A percentile compares a stretch with the other conserved stretches of the same genome.
phyloP scores from a whole-genome alignment of 2,797 vertebrate genomes.

The Oryzias sinensis region DNA sequence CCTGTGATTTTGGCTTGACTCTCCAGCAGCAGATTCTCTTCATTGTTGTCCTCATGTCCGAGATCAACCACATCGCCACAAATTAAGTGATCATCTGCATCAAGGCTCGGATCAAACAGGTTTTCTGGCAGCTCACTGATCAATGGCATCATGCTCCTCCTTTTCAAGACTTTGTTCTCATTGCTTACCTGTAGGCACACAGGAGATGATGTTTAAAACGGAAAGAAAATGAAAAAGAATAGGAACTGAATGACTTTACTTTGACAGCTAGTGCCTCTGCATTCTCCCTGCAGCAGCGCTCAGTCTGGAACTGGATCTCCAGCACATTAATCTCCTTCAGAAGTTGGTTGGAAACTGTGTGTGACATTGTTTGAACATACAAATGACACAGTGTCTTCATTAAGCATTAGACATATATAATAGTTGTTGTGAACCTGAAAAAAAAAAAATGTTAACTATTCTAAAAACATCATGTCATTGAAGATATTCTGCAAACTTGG shows the following conservation, averaged over 20 bases:
- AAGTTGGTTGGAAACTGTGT: slow-evolving; percentile 75
- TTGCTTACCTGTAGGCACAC: slow-evolving; percentile 68
- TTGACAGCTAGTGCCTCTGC: slow-evolving; percentile 73
- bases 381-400: too few species aligned
- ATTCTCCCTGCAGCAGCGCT: slow-evolving; percentile 73
- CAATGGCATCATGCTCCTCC: slow-evolving; percentile 65
- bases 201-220: neutral
- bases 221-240: neutral
- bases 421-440: too few species aligned
- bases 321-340: slow-evolving; percentile 79
- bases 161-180: slow-evolving; percentile 76
- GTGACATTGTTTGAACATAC: neutral
- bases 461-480: too few species aligned
- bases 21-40: slow-evolving; percentile 44
- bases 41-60: neutral
- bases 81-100: neutral
- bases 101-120: slow-evolving; percentile 28
- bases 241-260: slow-evolving; percentile 53
- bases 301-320: slow-evolving; percentile 78
- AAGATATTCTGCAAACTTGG: too few species aligned
- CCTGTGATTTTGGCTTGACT: slow-evolving; percentile 77
- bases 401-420: too few species aligned
- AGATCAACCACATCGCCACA: slow-evolving; percentile 13
- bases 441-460: too few species aligned
- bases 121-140: slow-evolving; percentile 62